Base-by-base conservation (phyloP, 2,113 vertebrate species). In the Otolemur garnettii region DNA sequence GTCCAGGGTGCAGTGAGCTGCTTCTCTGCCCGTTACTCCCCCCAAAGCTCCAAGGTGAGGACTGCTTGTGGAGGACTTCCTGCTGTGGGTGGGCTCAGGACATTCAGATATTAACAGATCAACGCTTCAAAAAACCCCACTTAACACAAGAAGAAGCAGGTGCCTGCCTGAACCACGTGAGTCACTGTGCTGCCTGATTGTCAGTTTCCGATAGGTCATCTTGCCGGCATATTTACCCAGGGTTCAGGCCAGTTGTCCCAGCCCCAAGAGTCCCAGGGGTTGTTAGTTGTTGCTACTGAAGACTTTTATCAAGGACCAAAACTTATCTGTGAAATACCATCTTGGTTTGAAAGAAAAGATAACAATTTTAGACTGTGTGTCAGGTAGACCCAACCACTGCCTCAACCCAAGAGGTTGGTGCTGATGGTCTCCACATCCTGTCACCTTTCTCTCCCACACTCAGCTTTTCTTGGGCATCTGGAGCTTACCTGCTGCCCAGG, bases 121-220 rank as follows among this genome's bases (percentile, higher is more conserved):
- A n/a, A 62, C 83, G 55, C 71, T 90, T 79, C 69, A 28, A 14
- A 92, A 83, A 18, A n/a, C 68, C 53, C 69, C 90, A 15, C 68
- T 60, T 78, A 55, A 83, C 68, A 79, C 38, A 35, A 5, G 69
- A 64, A 87, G 33, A 30, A 94, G 68, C 53, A 35, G 42, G 89
- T 72, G 83, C 71, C 93, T 87, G 83, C 69, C 53, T 38, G n/a
- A 84, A 85, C 64, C 26, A 42, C 35, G 30, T 90, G 77, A 93
- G 59, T 93, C 75, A 79, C 26, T 53, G 53, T 90, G 93, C 38
- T 87, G 19, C 60, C 71, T 14, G 22, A 11, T 59, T 42, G 77
- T n/a, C 75, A 71, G 5, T 87, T 94, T 94, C 68, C 81, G 72
- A 86, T 57, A 59, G 86, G 94, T 60, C 72, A 72, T 42, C 84